phyloP scores from a whole-genome alignment of 2,797 vertebrate genomes.

The Acanthurus leucopareius region DNA sequence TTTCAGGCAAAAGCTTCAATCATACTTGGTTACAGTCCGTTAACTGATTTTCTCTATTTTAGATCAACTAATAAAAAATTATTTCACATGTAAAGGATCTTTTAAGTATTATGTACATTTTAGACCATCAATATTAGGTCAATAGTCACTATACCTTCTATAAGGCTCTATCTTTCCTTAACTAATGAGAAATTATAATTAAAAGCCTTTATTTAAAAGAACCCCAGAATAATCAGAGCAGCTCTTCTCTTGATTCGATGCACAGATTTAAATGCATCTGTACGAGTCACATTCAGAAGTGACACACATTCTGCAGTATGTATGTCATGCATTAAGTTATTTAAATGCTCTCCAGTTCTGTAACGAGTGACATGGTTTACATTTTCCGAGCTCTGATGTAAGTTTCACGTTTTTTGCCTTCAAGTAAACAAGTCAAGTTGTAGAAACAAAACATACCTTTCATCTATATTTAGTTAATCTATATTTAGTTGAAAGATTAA shows the following conservation, averaged over 20 bases:
- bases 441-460: conserved; percentile 50
- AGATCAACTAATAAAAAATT: too few species aligned
- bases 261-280: conserved; percentile 8
- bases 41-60: too few species aligned
- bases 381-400: conserved; percentile 20
- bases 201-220: background rate
- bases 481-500: conserved; percentile 75
- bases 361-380: conserved; percentile 30
- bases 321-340: conserved; percentile 11
- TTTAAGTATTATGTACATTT: background rate
- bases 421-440: conserved; percentile 45
- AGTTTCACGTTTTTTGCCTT: conserved; percentile 39
- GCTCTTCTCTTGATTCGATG: conserved; percentile 10
- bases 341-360: background rate
- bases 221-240: background rate
- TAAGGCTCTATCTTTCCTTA: background rate
- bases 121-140: background rate
- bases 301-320: background rate
- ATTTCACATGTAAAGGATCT: too few species aligned
- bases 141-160: too few species aligned
- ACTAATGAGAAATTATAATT: background rate
- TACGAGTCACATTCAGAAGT: conserved; percentile 1
- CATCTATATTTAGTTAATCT: conserved; percentile 74
- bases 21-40: too few species aligned
- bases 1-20: too few species aligned